Conservation (phyloP, 2,888 invertebrate species). For the Diogma glabrata region DNA sequence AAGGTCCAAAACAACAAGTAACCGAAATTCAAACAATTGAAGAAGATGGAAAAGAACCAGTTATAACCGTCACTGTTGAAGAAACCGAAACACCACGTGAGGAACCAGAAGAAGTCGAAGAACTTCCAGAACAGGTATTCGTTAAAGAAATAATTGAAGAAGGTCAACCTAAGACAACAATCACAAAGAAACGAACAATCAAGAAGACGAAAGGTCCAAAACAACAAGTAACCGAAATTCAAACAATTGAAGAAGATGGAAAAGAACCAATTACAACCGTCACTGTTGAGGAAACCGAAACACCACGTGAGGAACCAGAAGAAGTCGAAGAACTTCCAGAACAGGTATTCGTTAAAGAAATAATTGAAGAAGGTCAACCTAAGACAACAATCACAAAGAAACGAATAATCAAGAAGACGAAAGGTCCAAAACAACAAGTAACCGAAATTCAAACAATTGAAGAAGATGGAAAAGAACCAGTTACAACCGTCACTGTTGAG, state of each 20-base stretch:
- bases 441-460: constrained; percentile 22
- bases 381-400: constrained; percentile 20
- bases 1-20: constrained; percentile 29
- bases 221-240: constrained; percentile 38
- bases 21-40: constrained; percentile 26
- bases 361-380: constrained; percentile 23
- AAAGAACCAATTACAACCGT: constrained; percentile 30
- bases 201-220: constrained; percentile 35
- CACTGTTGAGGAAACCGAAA: constrained; percentile 24
- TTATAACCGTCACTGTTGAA: constrained; percentile 27
- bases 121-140: constrained; percentile 30
- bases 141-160: constrained; percentile 26
- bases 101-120: constrained; percentile 22
- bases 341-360: constrained; percentile 22
- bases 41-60: constrained; percentile 27
- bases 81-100: constrained; percentile 17
- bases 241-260: constrained; percentile 36
- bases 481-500: constrained; percentile 21
- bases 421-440: constrained; percentile 26
- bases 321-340: constrained; percentile 22
- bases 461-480: constrained; percentile 27
- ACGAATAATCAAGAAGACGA: constrained; percentile 22
- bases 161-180: constrained; percentile 28
- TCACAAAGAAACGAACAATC: constrained; percentile 34
- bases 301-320: constrained; percentile 18